Base-by-base conservation (phyloP, 2,113 vertebrate species). In the Pseudorasbora parva region DNA sequence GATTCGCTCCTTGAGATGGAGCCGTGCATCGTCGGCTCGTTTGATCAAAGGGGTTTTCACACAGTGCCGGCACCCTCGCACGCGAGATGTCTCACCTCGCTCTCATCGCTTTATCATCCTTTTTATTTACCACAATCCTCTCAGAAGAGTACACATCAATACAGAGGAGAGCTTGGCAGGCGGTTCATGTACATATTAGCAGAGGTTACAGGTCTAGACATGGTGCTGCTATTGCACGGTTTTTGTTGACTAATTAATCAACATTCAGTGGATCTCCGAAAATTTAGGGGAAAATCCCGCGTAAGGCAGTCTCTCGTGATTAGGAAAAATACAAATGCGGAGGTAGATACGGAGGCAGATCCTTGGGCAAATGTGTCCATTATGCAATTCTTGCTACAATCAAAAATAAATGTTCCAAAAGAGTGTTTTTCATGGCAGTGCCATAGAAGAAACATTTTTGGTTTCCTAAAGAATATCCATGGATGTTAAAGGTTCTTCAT, bases 121-220 rank as follows among this genome's bases (percentile, higher is more conserved):
- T 90, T 33, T 82, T 92, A 91, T 92, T 89, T 88, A 88, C 57
- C 84, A 66, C 83, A 86, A 12, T 54, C 79, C 75, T 88, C 77
- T 7, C 84, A 85, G 82, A 56, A 75, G 47, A 85, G 81, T 8
- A 12, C 82, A 85, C 47, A 68, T 87, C 79, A 88, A 84, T 78
- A 4, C 74, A 69, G 54, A 57, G 79, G 27, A 57, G 45, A 68
- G 85, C 37, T 25, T 78, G 75, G n/a, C 75, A 78, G 12, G 37
- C n/a, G 12, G 77, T 74, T 86, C 78, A 51, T 82, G 73, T 78
- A 86, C 85, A 81, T 81, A 75, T 57, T 25, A 86, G 82, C 89
- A 88, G 86, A 83, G 82, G 86, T 88, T 87, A 87, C 84, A 86
- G 49, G 88, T 88, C 90, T 68, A 82, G 84, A 92, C 88, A 89